phyloP scores from a whole-genome alignment of 2,113 vertebrate genomes.

The Hippocampus guttulatus region DNA sequence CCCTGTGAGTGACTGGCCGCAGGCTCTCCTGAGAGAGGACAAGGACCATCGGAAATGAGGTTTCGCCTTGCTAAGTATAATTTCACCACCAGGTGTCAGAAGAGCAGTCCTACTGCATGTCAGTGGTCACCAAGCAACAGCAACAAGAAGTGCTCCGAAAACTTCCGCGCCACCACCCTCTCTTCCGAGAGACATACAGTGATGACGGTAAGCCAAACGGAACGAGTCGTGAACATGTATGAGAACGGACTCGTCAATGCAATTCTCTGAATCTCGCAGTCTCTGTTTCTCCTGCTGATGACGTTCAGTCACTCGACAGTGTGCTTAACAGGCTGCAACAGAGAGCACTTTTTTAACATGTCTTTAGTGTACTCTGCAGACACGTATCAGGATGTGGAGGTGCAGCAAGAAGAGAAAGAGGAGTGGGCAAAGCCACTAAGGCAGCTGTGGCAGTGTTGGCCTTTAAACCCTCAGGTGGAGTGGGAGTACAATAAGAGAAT shows the following conservation, averaged over 20 bases:
- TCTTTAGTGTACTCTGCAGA: conserved; percentile 53
- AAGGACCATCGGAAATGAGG: too few species aligned
- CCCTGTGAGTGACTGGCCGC: too few species aligned
- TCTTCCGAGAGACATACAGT: conserved; percentile 83
- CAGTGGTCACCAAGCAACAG: conserved; percentile 79
- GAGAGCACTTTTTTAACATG: conserved; percentile 24
- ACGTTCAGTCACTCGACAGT: too few species aligned
- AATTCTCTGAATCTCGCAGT: too few species aligned
- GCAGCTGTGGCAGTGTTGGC: conserved; percentile 88
- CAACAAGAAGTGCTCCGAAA: conserved; percentile 78
- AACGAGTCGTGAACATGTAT: too few species aligned
- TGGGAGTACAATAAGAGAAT: conserved; percentile 84
- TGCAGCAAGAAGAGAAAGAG: conserved; percentile 73
- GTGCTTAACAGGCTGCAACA: too few species aligned
- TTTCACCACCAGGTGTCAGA: conserved; percentile 72
- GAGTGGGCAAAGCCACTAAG: conserved; percentile 87
- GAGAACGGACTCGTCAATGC: too few species aligned
- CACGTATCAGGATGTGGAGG: conserved; percentile 71
- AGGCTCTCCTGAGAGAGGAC: too few species aligned
- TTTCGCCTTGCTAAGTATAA: too few species aligned
- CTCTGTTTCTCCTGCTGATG: too few species aligned
- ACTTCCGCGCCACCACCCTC: conserved; percentile 87
- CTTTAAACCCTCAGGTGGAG: conserved; percentile 82
- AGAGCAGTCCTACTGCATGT: conserved; percentile 80
- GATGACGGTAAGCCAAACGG: conserved; percentile 77